Evolutionary conservation across 2,797 vertebrate genomes (phyloP).

Genomic region (Sebastes hopkinsi): DNA sequence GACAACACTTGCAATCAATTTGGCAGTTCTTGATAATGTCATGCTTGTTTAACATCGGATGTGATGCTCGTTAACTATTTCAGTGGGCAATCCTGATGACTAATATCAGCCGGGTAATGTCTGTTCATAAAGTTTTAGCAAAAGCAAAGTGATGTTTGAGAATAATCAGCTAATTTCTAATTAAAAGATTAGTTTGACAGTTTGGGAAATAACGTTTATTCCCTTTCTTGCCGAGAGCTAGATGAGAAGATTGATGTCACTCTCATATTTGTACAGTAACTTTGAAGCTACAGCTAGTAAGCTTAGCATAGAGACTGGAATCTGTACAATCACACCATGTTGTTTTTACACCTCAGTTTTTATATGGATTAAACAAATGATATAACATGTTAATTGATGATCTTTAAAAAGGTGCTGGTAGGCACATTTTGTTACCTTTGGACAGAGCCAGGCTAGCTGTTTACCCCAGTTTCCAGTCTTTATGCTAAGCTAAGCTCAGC

Average conservation of each 20-base stretch:
- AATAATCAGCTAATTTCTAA: background rate
- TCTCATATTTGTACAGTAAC: too few species aligned
- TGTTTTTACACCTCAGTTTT: background rate
- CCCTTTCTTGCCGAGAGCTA: background rate
- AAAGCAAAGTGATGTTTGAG: background rate
- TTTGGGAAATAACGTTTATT: background rate
- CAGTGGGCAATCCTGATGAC: background rate
- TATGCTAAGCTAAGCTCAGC: too few species aligned
- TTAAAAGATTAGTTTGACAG: background rate
- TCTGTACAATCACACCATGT: background rate
- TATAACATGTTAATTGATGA: background rate
- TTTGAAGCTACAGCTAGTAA: background rate
- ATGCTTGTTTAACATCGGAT: conserved; percentile 68
- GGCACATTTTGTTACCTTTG: background rate
- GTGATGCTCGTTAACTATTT: conserved; percentile 48
- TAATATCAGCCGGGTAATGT: background rate
- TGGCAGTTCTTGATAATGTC: conserved; percentile 63
- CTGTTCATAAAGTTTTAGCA: background rate
- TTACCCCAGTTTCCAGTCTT: background rate
- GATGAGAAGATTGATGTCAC: background rate
- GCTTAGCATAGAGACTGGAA: background rate
- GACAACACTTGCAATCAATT: conserved; percentile 69
- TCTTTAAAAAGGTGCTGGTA: background rate
- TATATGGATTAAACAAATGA: background rate
- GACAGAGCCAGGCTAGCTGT: background rate